Conservation (phyloP, 2,113 vertebrate species). For the Cyprinus carpio region DNA sequence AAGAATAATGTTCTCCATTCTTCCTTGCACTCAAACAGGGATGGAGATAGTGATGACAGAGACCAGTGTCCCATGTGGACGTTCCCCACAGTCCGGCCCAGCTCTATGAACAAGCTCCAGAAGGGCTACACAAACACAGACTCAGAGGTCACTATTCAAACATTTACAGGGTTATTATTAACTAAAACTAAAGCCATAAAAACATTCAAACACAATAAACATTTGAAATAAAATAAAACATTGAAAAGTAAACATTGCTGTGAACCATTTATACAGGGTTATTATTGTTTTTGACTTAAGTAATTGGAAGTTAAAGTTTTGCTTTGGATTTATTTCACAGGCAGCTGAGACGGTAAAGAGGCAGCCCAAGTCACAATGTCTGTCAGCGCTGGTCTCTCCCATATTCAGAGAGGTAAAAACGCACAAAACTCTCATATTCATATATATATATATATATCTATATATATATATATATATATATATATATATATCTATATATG, state of each 20-base stretch:
- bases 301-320: not conserved
- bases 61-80: slow-evolving; percentile 93
- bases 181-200: not conserved
- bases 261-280: no score
- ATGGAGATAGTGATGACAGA: slow-evolving; percentile 88
- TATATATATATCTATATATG: no score
- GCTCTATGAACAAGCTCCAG: slow-evolving; percentile 88
- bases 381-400: slow-evolving; percentile 91
- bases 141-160: slow-evolving; percentile 74
- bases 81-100: slow-evolving; percentile 92
- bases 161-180: no score
- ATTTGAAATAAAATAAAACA: no score
- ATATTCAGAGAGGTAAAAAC: slow-evolving; percentile 92
- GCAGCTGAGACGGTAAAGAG: slow-evolving; percentile 85
- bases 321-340: slow-evolving; percentile 54
- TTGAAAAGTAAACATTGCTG: no score
- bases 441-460: no score
- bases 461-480: no score
- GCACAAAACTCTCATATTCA: no score
- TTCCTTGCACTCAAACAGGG: slow-evolving; percentile 70
- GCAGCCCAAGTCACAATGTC: slow-evolving; percentile 92
- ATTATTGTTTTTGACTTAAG: not conserved
- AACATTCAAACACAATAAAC: no score
- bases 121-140: slow-evolving; percentile 82
- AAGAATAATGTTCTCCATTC: not conserved